Base-by-base conservation (phyloP, 2,888 invertebrate genomes). In the Parelbella ahira region DNA sequence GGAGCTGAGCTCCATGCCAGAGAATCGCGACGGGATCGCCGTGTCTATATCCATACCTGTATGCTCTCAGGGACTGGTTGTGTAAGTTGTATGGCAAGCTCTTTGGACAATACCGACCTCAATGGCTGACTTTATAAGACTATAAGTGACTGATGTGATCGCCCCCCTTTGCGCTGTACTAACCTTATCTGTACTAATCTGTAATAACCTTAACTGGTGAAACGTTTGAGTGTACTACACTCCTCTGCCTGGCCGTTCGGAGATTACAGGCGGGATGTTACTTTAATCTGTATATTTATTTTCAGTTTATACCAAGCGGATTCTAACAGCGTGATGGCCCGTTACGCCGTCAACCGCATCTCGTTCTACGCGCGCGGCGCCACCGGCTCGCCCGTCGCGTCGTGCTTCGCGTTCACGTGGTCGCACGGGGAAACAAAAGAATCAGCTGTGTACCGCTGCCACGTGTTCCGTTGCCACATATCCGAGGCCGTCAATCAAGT, bases 371-470 rank as follows among this genome's bases (percentile, higher is more conserved):
- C 97, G 3, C 93, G 97, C 32, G 99, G 99, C 3, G 91, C 93
- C 18, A 90, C 92, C 5, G 94, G 93, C 29, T 93, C 94, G 9
- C 88, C 91, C 0, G 97, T 98, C 60, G 93, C 94, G 0, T 92
- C 95, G n/a, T 99, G 99, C 80, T 99, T 99, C 87, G 98, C 98
- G 4, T 98, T 99, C 82, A 98, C 98, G 0, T 98, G 97, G 93
- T 94, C 97, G 30, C 97, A 97, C 69, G 97, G 97, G 0, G 96
- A 96, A 60, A 93, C 93, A 18, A 91, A 92, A 55, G 95, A 96
- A 78, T 93, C 94, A 0, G 93, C 96, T 29, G 93, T 98, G 48
- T 98, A 97, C 77, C 96, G 98, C 78, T 99, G 99, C 87, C 98
- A 99, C 86, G 97, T 97, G 30, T 99, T 99, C 86, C 91, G 97